Conservation (phyloP, 2,113 vertebrate genomes). For the Prunella fulvescens region DNA sequence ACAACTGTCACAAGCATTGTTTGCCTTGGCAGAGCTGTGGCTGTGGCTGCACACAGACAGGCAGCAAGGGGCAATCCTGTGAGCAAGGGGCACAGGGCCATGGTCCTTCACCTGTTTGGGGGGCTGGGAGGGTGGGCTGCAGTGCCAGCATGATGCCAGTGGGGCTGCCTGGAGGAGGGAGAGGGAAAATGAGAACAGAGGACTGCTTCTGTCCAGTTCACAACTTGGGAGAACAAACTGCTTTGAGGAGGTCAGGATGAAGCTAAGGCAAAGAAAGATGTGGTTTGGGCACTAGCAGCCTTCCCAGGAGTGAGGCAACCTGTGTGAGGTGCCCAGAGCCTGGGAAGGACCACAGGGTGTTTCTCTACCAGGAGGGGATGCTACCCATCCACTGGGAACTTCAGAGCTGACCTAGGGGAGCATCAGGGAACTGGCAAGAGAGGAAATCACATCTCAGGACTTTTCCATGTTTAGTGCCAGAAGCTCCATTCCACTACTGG, state of each 20-base stretch:
- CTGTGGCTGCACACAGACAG: neutral
- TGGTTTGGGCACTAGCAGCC: neutral
- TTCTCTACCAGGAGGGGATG: neutral
- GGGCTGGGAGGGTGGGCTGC: neutral
- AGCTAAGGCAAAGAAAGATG: neutral
- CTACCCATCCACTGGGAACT: neutral
- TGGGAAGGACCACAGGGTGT: neutral
- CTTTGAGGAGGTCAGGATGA: neutral
- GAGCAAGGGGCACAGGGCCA: neutral
- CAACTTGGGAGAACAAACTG: neutral
- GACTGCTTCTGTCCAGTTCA: fast-evolving
- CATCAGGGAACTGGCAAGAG: neutral
- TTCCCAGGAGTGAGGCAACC: neutral
- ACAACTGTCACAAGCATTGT: neutral
- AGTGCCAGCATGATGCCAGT: neutral
- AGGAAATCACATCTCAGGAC: neutral
- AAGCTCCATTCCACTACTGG: neutral
- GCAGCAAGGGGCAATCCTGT: neutral
- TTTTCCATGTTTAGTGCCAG: constrained; percentile 33
- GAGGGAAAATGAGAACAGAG: neutral
- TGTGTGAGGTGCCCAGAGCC: neutral
- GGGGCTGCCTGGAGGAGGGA: neutral
- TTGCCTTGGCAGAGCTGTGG: neutral
- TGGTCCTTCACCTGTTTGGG: neutral
- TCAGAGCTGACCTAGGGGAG: neutral